Conservation (phyloP, 2,113 vertebrate genomes). For the Ptyas mucosa region DNA sequence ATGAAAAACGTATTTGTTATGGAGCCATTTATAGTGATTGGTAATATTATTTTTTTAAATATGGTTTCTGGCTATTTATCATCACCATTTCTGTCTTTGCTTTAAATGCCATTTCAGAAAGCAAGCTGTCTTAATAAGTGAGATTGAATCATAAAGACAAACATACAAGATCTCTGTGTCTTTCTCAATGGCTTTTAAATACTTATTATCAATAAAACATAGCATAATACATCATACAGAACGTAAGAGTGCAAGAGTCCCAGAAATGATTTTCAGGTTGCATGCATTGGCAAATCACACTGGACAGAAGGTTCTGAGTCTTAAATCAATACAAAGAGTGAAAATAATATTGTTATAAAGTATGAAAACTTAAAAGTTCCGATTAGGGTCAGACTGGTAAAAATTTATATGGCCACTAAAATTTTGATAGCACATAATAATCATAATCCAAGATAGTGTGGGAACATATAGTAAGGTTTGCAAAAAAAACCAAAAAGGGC, state of each 20-base stretch:
- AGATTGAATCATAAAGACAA: constrained; percentile 15
- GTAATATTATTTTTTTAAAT: background rate
- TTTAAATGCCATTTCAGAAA: constrained; percentile 24
- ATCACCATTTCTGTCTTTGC: background rate
- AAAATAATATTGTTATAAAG: background rate
- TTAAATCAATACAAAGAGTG: background rate
- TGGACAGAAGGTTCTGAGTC: background rate
- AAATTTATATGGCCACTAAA: background rate
- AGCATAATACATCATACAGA: background rate
- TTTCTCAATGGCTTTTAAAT: background rate
- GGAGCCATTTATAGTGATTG: background rate
- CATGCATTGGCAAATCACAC: background rate
- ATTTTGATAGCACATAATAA: background rate
- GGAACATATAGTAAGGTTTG: background rate
- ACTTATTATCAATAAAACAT: too few relatives aligned
- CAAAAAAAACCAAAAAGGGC: background rate
- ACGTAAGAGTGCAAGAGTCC: background rate
- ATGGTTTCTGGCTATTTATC: constrained; percentile 21
- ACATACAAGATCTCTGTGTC: background rate
- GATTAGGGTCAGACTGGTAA: background rate
- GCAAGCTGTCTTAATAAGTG: constrained; percentile 1
- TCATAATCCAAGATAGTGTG: background rate
- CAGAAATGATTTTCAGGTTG: background rate
- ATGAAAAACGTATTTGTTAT: background rate
- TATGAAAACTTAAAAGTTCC: background rate